Base-by-base conservation (phyloP, 2,113 vertebrate species). In the Ptilorrhoa leucosticta region DNA sequence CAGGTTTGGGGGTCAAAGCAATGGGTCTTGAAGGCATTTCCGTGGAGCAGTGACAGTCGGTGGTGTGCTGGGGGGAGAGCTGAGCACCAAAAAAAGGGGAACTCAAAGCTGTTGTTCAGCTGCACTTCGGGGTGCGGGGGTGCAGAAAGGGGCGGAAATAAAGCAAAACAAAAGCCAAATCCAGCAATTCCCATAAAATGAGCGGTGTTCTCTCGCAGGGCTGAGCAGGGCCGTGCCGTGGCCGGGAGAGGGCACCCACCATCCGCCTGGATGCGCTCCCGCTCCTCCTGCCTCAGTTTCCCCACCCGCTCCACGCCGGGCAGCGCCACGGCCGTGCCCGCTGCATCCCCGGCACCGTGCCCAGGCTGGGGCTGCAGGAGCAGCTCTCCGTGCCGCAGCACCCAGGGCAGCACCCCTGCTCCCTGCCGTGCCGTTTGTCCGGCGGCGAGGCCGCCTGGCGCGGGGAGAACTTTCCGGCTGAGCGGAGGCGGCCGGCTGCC, bases 211-310 rank as follows among this genome's bases (percentile, higher is more conserved):
- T 27, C 12, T 57, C 2, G 20, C 39, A 6, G 64, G 69, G 48
- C 64, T 27, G 48, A 50, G 73, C 90, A 57, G 72, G 64, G 64
- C 69, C 9, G 22, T 37, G 27, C n/a, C 10, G 37, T 6, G 35
- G 85, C 95, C 93, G 64, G 82, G 63, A 95, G 95, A 83, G 91
- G 95, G 95, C 93, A 87, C 22, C 60, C 79, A 54, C 40, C 63
- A 1, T 26, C 79, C 63, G 47, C 70, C 47, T 11, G 78, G 24
- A 4, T 24, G n/a, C 30, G 28, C 70, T 47, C 30, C 70, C n/a
- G 8, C 51, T 2, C 6, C 40, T 58, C 56, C 69, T 77, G 91
- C 91, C 93, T 92, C 91, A 84, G 89, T 92, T 92, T 95, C 83
- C 82, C 73, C 63, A 1, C 4, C 23, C 5, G 7, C 39, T 17